A percentile compares a stretch with the other conserved stretches of the same genome.
phyloP scores from a whole-genome alignment of 2,888 invertebrate species.

The Aproaerema taeniolella region DNA sequence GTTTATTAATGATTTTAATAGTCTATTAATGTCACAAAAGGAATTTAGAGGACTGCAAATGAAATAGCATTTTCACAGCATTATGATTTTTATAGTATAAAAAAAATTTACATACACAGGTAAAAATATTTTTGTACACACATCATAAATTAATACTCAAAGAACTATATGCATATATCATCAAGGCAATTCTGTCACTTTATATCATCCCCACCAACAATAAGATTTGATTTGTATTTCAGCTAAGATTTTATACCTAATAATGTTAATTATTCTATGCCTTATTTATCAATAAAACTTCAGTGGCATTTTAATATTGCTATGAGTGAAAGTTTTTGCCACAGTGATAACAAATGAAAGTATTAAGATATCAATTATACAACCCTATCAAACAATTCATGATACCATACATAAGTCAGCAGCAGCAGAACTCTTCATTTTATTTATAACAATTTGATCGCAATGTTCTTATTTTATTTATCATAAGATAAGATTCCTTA shows the following conservation, averaged over 20 bases:
- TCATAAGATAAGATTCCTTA: constrained; percentile 12
- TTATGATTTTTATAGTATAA: constrained; percentile 75
- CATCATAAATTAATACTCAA: constrained; percentile 59
- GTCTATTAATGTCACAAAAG: constrained; percentile 20
- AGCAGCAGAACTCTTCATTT: no score
- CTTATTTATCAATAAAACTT: no score
- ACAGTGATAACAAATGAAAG: no score
- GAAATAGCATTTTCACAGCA: constrained; percentile 62
- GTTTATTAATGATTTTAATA: constrained; percentile 11
- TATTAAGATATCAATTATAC: no score
- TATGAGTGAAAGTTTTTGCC: no score
- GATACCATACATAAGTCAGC: no score
- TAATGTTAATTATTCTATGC: no score
- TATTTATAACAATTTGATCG: constrained; percentile 19
- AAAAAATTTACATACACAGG: constrained; percentile 73
- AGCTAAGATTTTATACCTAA: no score
- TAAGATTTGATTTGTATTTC: no score
- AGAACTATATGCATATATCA: constrained; percentile 33
- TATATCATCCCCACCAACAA: no score
- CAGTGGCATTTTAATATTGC: no score
- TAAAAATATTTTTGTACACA: constrained; percentile 69
- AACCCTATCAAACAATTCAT: no score
- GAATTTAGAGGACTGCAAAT: constrained; percentile 35
- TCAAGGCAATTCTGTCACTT: constrained; percentile 1
- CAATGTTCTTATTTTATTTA: constrained; percentile 22